Conservation (phyloP, 2,113 vertebrate genomes). For the Apteryx mantelli region DNA sequence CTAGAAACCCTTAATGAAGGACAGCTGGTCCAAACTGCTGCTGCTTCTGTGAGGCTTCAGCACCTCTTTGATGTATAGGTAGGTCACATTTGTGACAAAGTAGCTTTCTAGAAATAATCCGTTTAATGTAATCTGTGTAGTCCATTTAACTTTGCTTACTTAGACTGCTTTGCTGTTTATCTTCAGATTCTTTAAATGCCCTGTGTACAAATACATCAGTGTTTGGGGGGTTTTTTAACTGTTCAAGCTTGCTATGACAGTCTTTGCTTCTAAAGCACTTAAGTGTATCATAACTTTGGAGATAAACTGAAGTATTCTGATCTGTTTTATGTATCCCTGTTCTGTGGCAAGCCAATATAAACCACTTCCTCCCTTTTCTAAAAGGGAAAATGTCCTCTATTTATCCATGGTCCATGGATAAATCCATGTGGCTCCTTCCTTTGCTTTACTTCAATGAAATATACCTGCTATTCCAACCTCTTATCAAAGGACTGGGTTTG, state of each 20-base stretch:
- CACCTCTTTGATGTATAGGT: not conserved
- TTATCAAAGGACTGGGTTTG: not conserved
- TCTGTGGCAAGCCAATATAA: not conserved
- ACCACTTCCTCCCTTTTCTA: not conserved
- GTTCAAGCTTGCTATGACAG: not conserved
- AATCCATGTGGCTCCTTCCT: not conserved
- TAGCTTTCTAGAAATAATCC: not conserved
- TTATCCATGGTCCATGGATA: not conserved
- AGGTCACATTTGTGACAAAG: not conserved
- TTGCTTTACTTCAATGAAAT: not conserved
- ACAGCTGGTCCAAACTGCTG: conserved; percentile 29
- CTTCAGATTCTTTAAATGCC: not conserved
- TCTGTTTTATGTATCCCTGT: not conserved
- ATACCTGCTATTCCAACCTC: not conserved
- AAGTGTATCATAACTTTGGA: not conserved
- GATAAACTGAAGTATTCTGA: not conserved
- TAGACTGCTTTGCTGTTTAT: not conserved
- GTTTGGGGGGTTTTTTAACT: not conserved
- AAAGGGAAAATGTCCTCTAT: not conserved
- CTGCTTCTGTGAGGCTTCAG: not conserved
- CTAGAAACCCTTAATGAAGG: conserved; percentile 21
- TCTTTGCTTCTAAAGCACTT: not conserved
- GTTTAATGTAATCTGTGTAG: not conserved
- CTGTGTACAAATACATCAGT: not conserved
- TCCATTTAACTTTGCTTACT: not conserved